Evolutionary conservation across 2,888 invertebrate species (phyloP), one percentile per base, ranked within the genome.

Genomic region (Bembecia ichneumoniformis): DNA sequence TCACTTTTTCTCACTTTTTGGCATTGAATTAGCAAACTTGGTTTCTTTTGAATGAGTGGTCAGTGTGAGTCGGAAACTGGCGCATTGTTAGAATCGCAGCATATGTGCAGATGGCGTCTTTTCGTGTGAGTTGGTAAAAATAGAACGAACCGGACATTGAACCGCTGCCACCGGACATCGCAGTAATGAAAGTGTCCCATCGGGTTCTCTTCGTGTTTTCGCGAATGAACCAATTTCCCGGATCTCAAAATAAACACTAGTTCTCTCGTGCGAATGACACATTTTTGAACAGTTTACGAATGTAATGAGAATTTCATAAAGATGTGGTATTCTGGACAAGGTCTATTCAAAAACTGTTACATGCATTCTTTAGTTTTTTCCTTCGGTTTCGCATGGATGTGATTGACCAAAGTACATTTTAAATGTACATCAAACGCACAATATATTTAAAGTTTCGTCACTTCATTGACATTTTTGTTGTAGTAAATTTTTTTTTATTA

Each of bases 91-190:
- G 57, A 59, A 66, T 59, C 53, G 59, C 55, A 60, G 63, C 65
- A 72, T 66, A 69, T 63, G 66, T 74, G 71, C 65, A 63, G 57
- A 15, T 15, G 59, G 59, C 56, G 57, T 55, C 66, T 65, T 63
- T 67, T 62, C 66, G 65, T 61, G 64, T 66, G 70, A 64, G 57
- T 64, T 60, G 73, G 76, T 84, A 83, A 81, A 83, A 82, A 86
- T 83, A 86, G 82, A 75, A 66, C 61, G 63, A 58, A 71, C 77
- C 82, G 86, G 82, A 80, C 86, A 80, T 84, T 83, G 82, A 84
- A 82, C 86, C 67, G 77, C 61, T 63, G 62, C 65, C 69, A 68
- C 71, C 78, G 83, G 82, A 82, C 83, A 78, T 71, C 70, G 65
- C 61, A 62, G 72, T 79, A 79, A 82, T 83, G 77, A 79, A 82